Evolutionary conservation across 2,113 vertebrate species (phyloP), one percentile per base, ranked within the genome.

Genomic region (Camelus bactrianus): DNA sequence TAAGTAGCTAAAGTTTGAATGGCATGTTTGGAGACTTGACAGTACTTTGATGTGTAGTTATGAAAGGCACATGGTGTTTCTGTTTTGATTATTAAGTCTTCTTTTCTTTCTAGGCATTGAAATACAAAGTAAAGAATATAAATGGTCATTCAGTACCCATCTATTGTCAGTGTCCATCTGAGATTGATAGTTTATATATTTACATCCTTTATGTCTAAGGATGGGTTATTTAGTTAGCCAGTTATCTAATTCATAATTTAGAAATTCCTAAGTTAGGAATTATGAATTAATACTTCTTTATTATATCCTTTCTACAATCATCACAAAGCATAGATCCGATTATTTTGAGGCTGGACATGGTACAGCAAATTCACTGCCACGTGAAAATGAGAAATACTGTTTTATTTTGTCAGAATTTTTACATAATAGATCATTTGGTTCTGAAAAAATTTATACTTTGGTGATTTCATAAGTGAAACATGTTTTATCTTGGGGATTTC

Each of bases 1-100:
- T 99, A 99, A 99, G 99, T 99, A 89, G 97, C 90, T 97, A 19
- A 50, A 70, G 89, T 98, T 84, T 97, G 67, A 97, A 87, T 67
- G 38, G 58, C 95, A 50, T 97, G 14, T 96, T 98, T 97, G 81
- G 82, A 56, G 22, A 1, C 42, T 5, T n/a, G 9, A 0, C 92
- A 82, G 65, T 91, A 91, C 94, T 97, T 95, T 93, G 22, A 75
- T 94, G 4, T 96, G 26, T 94, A 56, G 65, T 94, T 97, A 35
- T 12, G 48, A 85, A 91, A 93, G 65, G 60, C 70, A 89, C 70
- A 42, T 80, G 20, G 2, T 79, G 86, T 67, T 88, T 97, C 38
- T 42, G 0, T 96, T 93, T 89, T 97, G 12, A 89, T 83, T 94
- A 85, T 46, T 54, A 87, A 83, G 10, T 54, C 26, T 77, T 96